Conservation (phyloP, 1,140 invertebrate species). For the Atta colombica region DNA sequence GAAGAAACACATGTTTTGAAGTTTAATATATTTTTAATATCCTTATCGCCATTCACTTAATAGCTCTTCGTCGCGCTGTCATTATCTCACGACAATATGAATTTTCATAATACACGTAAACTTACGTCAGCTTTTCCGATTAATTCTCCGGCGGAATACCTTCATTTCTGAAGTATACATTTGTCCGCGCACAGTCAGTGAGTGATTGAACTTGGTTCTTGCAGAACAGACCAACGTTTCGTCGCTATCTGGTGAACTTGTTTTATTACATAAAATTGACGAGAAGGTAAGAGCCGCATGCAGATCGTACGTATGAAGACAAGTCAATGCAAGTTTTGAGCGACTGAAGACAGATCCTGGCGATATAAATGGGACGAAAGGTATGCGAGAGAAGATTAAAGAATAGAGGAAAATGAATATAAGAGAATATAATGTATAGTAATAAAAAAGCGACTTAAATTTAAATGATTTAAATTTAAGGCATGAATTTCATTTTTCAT, state of each 20-base stretch:
- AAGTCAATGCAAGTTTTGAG: not conserved
- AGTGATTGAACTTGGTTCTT: not conserved
- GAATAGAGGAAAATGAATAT: no score
- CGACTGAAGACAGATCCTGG: not conserved
- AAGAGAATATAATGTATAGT: not conserved
- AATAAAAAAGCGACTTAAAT: not conserved
- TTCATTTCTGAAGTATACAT: not conserved
- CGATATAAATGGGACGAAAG: conserved; percentile 23
- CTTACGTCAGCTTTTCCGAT: conserved; percentile 11
- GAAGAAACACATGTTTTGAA: not conserved
- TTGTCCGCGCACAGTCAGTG: not conserved
- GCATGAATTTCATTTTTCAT: not conserved
- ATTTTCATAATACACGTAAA: conserved; percentile 6
- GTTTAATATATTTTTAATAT: no score
- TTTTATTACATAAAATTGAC: not conserved
- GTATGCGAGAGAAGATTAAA: not conserved
- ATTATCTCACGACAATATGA: not conserved
- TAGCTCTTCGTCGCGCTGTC: not conserved
- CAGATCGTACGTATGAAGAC: not conserved
- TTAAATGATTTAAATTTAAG: not conserved
- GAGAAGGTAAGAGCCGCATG: not conserved
- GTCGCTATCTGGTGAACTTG: not conserved
- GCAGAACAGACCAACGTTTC: not conserved
- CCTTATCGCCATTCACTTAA: not conserved
- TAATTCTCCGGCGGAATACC: not conserved